These are phyloP conservation scores for Brachionus koreanus DNA, from an alignment of 1,140 invertebrate genomes.

Conservation along the genomic window DNA sequence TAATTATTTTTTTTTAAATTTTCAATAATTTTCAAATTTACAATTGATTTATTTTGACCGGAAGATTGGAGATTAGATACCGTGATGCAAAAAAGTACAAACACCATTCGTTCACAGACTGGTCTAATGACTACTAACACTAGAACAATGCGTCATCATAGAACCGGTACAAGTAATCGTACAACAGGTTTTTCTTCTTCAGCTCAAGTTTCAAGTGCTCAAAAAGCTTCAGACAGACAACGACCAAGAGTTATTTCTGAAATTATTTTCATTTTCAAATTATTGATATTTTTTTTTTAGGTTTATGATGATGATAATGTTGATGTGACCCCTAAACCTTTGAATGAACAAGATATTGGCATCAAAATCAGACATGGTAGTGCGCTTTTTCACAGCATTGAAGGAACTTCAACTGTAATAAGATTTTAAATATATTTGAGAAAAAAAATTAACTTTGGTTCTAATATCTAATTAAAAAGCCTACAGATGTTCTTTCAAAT, in stretches of 20 bases:
- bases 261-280: background rate
- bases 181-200: conserved; percentile 20
- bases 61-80: background rate
- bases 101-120: conserved; percentile 8
- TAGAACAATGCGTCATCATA: background rate
- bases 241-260: background rate
- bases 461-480: background rate
- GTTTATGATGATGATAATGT: conserved; percentile 25
- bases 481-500: conserved; percentile 30
- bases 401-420: conserved; percentile 38
- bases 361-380: conserved; percentile 32
- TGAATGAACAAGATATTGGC: background rate
- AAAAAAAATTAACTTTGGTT: background rate
- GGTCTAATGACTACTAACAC: background rate
- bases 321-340: conserved; percentile 29
- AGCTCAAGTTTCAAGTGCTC: conserved; percentile 25
- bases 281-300: background rate
- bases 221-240: conserved; percentile 6
- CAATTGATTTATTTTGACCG: background rate
- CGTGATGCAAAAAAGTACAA: conserved; percentile 31
- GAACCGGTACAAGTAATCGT: conserved; percentile 36
- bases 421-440: background rate
- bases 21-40: background rate
- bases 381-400: conserved; percentile 43
- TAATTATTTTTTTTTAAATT: conserved; percentile 14